A percentile compares a stretch with the other conserved stretches of the same genome.
phyloP scores from a whole-genome alignment of 2,888 invertebrate species.

The Heteromyza rotundicornis region DNA sequence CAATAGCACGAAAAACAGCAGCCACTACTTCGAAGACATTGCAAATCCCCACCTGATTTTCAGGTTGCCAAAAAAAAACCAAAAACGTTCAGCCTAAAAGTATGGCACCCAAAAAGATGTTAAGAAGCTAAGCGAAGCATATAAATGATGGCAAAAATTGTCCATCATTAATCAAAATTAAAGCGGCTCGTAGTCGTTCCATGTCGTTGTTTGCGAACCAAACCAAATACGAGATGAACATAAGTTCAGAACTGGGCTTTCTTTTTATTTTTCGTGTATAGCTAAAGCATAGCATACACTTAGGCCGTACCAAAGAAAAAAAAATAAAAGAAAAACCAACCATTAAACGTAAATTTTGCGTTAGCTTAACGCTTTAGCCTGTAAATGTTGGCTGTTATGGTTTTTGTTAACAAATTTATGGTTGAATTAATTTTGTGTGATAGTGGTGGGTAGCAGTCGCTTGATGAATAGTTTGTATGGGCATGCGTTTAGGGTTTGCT shows the following conservation, averaged over 20 bases:
- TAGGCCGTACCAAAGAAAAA: no score
- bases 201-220: no score
- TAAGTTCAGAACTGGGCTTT: no score
- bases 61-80: neutral
- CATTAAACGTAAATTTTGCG: neutral
- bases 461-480: neutral
- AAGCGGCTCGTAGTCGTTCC: no score
- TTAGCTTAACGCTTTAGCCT: neutral
- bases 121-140: constrained; percentile 33
- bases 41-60: neutral
- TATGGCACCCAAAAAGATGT: neutral
- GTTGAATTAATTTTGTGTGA: constrained; percentile 1
- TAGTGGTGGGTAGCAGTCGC: no score
- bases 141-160: constrained; percentile 37
- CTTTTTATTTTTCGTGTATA: no score
- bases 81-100: neutral
- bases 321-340: neutral
- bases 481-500: neutral
- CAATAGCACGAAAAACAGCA: neutral
- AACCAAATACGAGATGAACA: no score
- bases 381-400: neutral
- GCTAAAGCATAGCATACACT: no score
- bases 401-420: constrained; percentile 3
- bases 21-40: neutral
- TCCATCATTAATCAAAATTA: constrained; percentile 43